These are phyloP conservation scores for Dryadula phaetusa DNA, from an alignment of 2,888 invertebrate species.

Conservation along the genomic window DNA sequence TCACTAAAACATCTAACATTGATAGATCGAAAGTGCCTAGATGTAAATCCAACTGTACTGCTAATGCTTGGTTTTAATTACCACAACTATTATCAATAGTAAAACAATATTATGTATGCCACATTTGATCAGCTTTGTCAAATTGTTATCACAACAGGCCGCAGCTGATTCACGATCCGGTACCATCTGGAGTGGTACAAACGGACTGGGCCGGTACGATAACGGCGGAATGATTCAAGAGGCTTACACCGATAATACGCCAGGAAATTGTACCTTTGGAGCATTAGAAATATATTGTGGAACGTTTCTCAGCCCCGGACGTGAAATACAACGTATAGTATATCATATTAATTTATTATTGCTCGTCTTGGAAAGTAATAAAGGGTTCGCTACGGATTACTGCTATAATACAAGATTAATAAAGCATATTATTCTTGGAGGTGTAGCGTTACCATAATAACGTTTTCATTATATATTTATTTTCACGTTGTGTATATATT, in stretches of 20 bases:
- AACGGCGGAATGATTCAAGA: constrained; percentile 33
- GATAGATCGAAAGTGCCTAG: too few species aligned
- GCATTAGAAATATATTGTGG: constrained; percentile 16
- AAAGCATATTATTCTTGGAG: neutral
- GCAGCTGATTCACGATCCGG: constrained; percentile 35
- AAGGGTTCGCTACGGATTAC: constrained; percentile 4
- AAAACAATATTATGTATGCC: neutral
- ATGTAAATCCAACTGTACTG: too few species aligned
- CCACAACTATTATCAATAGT: neutral
- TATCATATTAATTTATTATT: constrained; percentile 16
- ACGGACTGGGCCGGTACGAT: constrained; percentile 29
- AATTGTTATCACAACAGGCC: constrained; percentile 12
- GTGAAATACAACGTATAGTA: neutral
- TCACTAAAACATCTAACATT: too few species aligned
- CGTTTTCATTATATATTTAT: neutral
- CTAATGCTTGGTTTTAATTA: neutral
- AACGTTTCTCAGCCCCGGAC: neutral
- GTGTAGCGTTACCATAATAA: neutral
- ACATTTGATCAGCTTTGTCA: constrained; percentile 9
- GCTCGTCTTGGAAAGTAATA: constrained; percentile 20
- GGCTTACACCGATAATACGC: constrained; percentile 35
- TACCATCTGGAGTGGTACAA: constrained; percentile 26
- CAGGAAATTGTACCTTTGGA: constrained; percentile 31
- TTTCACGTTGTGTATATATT: too few species aligned
- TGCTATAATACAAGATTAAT: constrained; percentile 2